phyloP scores from a whole-genome alignment of 1,140 invertebrate species.

The Hylyphantes graminicola region DNA sequence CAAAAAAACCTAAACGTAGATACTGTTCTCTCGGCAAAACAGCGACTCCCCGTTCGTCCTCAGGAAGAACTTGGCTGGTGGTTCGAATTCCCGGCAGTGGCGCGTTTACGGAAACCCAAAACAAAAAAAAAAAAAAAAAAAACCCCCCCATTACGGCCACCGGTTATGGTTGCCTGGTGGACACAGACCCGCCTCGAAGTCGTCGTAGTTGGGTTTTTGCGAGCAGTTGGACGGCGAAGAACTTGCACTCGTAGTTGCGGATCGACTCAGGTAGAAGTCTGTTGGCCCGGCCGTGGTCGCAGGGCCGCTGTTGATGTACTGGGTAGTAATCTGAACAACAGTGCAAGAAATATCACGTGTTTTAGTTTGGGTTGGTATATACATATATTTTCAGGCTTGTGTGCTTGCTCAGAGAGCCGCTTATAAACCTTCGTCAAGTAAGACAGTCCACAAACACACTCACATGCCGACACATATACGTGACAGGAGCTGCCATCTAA shows the following conservation, averaged over 20 bases:
- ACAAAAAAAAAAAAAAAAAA: no score
- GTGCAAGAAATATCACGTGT: neutral
- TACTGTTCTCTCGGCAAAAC: conserved; percentile 29
- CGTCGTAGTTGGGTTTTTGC: conserved; percentile 25
- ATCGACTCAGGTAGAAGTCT: conserved; percentile 28
- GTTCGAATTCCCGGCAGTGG: neutral
- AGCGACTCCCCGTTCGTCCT: neutral
- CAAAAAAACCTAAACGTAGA: neutral
- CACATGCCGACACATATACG: no score
- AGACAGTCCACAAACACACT: no score
- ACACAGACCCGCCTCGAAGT: conserved; percentile 27
- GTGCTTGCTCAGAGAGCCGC: no score
- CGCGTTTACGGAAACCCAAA: neutral
- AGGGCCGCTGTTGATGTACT: conserved; percentile 2
- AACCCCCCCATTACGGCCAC: conserved; percentile 35
- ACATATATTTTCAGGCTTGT: no score
- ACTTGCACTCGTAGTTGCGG: neutral
- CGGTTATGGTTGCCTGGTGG: conserved; percentile 6
- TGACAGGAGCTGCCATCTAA: no score
- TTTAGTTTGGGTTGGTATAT: no score
- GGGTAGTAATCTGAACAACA: conserved; percentile 68
- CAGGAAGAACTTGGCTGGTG: conserved; percentile 20
- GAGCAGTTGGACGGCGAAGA: conserved; percentile 24
- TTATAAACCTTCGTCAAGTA: no score
- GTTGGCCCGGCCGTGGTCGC: conserved; percentile 11